Evolutionary conservation across 2,888 invertebrate genomes (phyloP), one percentile per base, ranked within the genome.

Genomic region (Craniophora ligustri): DNA sequence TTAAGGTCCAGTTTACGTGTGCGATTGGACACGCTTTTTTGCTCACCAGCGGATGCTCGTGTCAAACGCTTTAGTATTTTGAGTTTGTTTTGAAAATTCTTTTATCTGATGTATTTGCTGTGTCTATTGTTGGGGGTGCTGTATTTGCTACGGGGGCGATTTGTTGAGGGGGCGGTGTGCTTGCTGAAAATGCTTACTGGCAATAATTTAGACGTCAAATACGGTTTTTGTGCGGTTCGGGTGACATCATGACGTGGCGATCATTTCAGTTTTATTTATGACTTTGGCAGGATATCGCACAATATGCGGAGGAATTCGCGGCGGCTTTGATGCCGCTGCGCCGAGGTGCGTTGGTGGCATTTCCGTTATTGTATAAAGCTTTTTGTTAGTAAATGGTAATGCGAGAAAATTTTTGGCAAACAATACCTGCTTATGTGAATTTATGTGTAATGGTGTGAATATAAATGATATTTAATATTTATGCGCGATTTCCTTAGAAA

Each of bases 41-140:
- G 88, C 85, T 75, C 74, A 73, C 81, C 79, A 91, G 89, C 93
- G 93, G 93, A 93, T 94, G 93, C 93, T 91, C 92, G 92, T 92
- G 93, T 93, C 93, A 92, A 93, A 90, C 91, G 92, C 91, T 91
- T 92, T 89, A 91, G 91, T 92, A 92, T 92, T 91, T 92, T 91
- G 92, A 93, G 92, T 93, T 93, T 94, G 93, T 93, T 93, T 93
- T 93, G 92, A 93, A 93, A 92, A 93, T 90, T 93, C 93, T 93
- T 94, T 93, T 93, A 92, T 93, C 88, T 91, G 92, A 89, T 91
- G 87, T 90, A 91, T 93, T 93, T 87, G 89, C 83, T 89, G 88
- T 89, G 84, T 82, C 85, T 84, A 89, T 92, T 93, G 92, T 92
- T 85, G 79, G 76, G 67, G 72, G 76, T 76, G 78, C 76, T 86